phyloP scores from a whole-genome alignment of 2,797 vertebrate species.

The Remorina albescens region DNA sequence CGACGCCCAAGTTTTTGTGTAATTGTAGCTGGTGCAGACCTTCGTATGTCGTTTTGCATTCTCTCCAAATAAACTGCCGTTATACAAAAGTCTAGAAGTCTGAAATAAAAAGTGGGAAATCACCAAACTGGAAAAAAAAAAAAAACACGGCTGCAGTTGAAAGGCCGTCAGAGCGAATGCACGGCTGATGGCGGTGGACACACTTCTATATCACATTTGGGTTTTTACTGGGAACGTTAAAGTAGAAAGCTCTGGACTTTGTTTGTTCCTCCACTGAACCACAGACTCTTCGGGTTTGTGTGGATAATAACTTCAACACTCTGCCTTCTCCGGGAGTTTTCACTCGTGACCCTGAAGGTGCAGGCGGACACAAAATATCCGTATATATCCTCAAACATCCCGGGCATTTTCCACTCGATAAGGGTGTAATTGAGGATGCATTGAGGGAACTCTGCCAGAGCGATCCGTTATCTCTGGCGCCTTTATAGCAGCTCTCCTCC shows the following conservation, averaged over 20 bases:
- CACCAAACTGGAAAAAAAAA: background rate
- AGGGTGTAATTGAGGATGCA: slow-evolving; percentile 42
- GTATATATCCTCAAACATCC: slow-evolving; percentile 32
- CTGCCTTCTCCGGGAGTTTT: slow-evolving; percentile 22
- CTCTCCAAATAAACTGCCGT: background rate
- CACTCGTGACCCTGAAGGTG: slow-evolving; percentile 36
- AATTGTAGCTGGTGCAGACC: background rate
- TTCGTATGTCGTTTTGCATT: background rate
- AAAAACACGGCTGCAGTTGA: background rate
- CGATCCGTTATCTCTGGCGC: slow-evolving; percentile 54
- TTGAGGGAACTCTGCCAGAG: slow-evolving; percentile 42
- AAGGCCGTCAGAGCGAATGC: background rate
- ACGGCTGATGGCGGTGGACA: background rate
- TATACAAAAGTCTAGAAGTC: background rate
- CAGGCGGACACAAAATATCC: slow-evolving; percentile 30
- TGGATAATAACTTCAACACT: slow-evolving; percentile 5
- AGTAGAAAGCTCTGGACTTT: background rate
- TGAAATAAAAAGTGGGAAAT: background rate
- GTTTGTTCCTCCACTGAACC: background rate
- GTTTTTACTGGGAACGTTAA: background rate
- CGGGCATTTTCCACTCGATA: slow-evolving; percentile 36
- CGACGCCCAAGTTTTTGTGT: background rate
- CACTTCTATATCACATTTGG: background rate
- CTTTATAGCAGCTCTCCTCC: slow-evolving; percentile 41
- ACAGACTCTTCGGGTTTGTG: background rate